Conservation (phyloP, 1,140 invertebrate species). For the Sminthurides bifidus region DNA sequence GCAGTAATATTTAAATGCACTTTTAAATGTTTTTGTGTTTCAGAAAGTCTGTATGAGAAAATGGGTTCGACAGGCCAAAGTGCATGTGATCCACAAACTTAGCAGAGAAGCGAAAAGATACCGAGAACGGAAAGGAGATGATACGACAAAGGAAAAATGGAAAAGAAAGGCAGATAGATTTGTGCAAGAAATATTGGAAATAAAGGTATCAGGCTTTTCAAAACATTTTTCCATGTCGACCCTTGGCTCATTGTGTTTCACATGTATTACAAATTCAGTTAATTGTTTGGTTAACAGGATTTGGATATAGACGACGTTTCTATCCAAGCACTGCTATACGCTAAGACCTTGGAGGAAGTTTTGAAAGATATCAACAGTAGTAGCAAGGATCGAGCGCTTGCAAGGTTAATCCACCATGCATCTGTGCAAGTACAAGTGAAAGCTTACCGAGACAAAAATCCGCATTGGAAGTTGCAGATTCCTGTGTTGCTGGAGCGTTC, state of each 20-base stretch:
- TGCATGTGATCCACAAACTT: slow-evolving; percentile 28
- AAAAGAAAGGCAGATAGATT: slow-evolving; percentile 22
- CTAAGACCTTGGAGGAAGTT: background rate
- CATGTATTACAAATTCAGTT: background rate
- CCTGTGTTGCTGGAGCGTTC: slow-evolving; percentile 24
- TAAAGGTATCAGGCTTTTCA: slow-evolving; percentile 18
- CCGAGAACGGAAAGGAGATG: slow-evolving; percentile 21
- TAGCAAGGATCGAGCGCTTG: slow-evolving; percentile 10
- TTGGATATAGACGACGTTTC: slow-evolving; percentile 22
- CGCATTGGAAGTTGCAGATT: slow-evolving; percentile 29
- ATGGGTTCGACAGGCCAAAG: slow-evolving; percentile 9
- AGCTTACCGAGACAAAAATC: slow-evolving; percentile 24
- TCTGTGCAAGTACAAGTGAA: slow-evolving; percentile 14
- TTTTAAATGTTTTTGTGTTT: background rate
- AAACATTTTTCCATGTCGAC: background rate
- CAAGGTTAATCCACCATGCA: slow-evolving; percentile 13
- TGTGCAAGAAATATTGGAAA: slow-evolving; percentile 16
- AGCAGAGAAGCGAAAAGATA: slow-evolving; percentile 15
- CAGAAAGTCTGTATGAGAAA: slow-evolving; percentile 26
- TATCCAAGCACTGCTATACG: slow-evolving; percentile 17
- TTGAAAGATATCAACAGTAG: slow-evolving; percentile 3
- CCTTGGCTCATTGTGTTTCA: background rate
- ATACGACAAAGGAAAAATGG: slow-evolving; percentile 11
- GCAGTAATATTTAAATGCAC: background rate
- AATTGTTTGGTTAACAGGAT: slow-evolving; percentile 10